Percentiles rank a stretch among this genome's conserved stretches.
These are phyloP conservation scores for Oasisia sp. DNA, from an alignment of 2,888 invertebrate genomes.

Conservation along the genomic window DNA sequence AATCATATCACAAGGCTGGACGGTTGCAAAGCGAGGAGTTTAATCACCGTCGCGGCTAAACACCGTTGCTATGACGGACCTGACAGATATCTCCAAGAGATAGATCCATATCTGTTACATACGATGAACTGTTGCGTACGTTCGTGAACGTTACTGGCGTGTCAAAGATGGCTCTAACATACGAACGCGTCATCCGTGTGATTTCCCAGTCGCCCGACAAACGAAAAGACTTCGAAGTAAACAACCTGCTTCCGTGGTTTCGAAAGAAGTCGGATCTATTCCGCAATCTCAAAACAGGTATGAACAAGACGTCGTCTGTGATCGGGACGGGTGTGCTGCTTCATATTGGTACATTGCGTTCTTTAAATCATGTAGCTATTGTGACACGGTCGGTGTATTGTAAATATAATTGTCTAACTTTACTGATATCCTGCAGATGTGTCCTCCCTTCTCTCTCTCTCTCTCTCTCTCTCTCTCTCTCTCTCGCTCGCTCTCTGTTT, in stretches of 20 bases:
- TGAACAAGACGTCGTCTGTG: background rate
- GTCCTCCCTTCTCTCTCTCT: no score
- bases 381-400: background rate
- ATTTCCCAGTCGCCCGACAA: slow-evolving; percentile 50
- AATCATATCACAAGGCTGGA: background rate
- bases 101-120: background rate
- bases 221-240: slow-evolving; percentile 57
- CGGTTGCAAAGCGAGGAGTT: background rate
- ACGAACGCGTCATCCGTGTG: slow-evolving; percentile 52
- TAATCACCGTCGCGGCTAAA: background rate
- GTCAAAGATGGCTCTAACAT: slow-evolving; percentile 36
- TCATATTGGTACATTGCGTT: background rate
- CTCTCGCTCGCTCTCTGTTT: no score
- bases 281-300: slow-evolving; percentile 54
- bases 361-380: background rate
- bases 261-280: slow-evolving; percentile 55
- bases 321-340: background rate
- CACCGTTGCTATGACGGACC: background rate
- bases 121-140: background rate
- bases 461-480: no score
- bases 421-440: no score
- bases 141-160: background rate
- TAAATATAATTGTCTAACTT: no score
- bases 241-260: slow-evolving; percentile 54
- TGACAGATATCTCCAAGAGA: background rate